These are phyloP conservation scores for Andinoacara biseriatus DNA, from an alignment of 2,113 vertebrate genomes.

Conservation along the genomic window DNA sequence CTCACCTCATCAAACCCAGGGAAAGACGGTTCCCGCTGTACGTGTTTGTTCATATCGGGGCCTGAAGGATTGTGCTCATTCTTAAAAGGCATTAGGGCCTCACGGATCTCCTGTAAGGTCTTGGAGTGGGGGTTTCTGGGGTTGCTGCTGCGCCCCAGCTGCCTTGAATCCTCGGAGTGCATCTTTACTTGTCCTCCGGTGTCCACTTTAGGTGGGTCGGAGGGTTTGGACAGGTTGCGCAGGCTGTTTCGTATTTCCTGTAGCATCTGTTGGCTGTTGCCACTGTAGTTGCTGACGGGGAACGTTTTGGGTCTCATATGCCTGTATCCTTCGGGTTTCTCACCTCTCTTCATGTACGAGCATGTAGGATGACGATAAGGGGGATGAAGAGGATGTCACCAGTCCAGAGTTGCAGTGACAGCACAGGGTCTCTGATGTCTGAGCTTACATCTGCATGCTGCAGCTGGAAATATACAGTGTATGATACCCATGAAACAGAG, in stretches of 20 bases:
- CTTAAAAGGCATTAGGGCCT: conserved; percentile 92
- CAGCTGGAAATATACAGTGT: conserved; percentile 14
- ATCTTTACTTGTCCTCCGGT: conserved; percentile 80
- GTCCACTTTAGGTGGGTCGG: conserved; percentile 88
- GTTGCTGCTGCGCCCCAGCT: conserved; percentile 86
- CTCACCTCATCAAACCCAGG: conserved; percentile 95
- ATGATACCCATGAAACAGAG: conserved; percentile 20
- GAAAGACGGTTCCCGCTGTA: conserved; percentile 86
- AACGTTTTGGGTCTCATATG: conserved; percentile 99
- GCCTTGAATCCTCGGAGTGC: conserved; percentile 86
- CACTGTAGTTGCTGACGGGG: conserved; percentile 92
- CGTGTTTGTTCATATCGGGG: conserved; percentile 88
- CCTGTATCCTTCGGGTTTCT: conserved; percentile 96
- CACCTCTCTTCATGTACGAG: conserved; percentile 97
- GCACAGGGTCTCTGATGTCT: conserved; percentile 11
- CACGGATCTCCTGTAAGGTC: conserved; percentile 93
- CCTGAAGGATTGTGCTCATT: conserved; percentile 83
- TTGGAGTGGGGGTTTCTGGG: conserved; percentile 91
- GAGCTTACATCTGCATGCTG: conserved; percentile 62
- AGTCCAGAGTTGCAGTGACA: conserved; percentile 34
- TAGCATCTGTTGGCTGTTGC: conserved; percentile 96
- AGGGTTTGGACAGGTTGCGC: conserved; percentile 91
- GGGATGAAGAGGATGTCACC: conserved; percentile 74
- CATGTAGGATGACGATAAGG: conserved; percentile 83
- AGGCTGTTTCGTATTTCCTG: conserved; percentile 97